Base-by-base conservation (phyloP, 2,888 invertebrate genomes). In the Pasiphila rectangulata region DNA sequence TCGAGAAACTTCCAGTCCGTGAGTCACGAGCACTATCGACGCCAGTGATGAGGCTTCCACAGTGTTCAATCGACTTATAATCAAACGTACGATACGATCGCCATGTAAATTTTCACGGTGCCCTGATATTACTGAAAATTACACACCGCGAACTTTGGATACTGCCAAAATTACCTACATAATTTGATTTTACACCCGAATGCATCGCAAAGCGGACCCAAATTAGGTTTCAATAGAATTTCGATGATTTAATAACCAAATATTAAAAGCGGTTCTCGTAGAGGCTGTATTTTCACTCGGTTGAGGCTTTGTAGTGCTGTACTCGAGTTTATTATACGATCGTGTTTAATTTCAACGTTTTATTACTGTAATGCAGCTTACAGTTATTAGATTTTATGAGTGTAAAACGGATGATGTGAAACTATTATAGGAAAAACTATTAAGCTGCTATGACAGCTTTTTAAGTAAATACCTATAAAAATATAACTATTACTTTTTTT, bases 1-100 rank as follows among this genome's bases (percentile, higher is more conserved):
- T 43, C 1, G 16, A 7, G 7, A 13, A 17, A 4, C 9, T 32
- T 9, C 1, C 0, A 1, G 7, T 4, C 57, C 54, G 65, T 72
- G 49, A 70, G 64, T 70, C 43, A n/a, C 37, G 9, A 21, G 43
- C 17, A 67, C 68, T 67, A 71, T 71, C 70, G 69, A 66, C 64
- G 57, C 55, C 70, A 57, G 71, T 74, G 77, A 75, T 75, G 79
- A 74, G 69, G 69, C 74, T 72, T 73, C 69, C 74, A 61, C 53
- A 49, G 56, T 64, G 71, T 73, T 79, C 77, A 75, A 80, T 81
- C 70, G 72, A 73, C 77, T 76, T 74, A 74, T 75, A 76, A 79
- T 83, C 77, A 79, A 79, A 77, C 72, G 69, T 66, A 46, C 67
- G 78, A 80, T 81, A 78, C 62, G 51, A 78, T 81, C 77, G n/a